Evolutionary conservation across 2,888 invertebrate species (phyloP).

Genomic region (Drosophila multiciliata): DNA sequence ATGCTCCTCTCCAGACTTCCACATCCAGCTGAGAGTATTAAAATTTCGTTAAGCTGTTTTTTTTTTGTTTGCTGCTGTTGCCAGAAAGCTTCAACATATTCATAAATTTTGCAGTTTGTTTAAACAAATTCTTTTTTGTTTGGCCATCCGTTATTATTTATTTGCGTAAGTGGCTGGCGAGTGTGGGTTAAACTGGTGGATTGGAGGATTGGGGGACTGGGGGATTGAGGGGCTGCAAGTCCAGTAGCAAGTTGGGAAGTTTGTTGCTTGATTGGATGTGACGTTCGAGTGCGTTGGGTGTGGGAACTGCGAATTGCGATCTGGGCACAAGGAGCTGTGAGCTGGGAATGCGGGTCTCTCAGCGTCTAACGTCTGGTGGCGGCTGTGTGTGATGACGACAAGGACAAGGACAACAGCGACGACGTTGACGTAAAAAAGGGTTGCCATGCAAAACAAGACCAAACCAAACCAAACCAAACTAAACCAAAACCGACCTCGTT

Average conservation of each 20-base stretch:
- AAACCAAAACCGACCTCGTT: constrained; percentile 20
- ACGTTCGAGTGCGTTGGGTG: constrained; percentile 32
- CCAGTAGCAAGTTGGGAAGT: constrained; percentile 50
- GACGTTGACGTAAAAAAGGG: constrained; percentile 71
- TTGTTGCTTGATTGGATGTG: constrained; percentile 72
- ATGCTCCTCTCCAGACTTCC: background rate
- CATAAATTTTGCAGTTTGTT: constrained; percentile 81
- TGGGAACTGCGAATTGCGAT: background rate
- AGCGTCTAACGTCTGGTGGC: constrained; percentile 22
- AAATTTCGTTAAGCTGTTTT: background rate
- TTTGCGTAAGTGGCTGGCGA: constrained; percentile 69
- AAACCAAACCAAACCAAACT: background rate
- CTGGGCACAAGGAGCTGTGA: constrained; percentile 1
- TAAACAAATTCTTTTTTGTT: constrained; percentile 69
- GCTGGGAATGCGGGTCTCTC: constrained; percentile 44
- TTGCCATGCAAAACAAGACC: constrained; percentile 69
- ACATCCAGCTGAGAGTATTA: constrained; percentile 21
- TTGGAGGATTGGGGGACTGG: background rate
- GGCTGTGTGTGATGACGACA: constrained; percentile 18
- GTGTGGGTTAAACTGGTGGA: background rate
- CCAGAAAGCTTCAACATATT: constrained; percentile 68
- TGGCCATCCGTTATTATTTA: constrained; percentile 71
- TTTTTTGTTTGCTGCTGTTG: constrained; percentile 18
- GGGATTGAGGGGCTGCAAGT: background rate
- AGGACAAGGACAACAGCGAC: constrained; percentile 21